Conservation (phyloP, 2,797 vertebrate species). For the Zenarchopterus dispar region DNA sequence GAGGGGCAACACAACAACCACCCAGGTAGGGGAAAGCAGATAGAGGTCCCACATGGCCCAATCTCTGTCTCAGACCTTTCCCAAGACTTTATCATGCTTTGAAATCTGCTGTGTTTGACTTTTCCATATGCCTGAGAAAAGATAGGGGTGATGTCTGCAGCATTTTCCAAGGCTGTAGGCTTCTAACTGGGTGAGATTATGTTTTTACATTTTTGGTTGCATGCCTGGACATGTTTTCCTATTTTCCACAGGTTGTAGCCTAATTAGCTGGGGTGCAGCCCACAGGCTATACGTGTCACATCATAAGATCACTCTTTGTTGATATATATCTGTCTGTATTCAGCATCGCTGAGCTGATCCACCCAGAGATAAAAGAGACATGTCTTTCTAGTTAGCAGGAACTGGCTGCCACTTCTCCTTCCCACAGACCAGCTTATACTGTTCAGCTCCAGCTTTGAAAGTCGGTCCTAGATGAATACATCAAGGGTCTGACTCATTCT, state of each 20-base stretch:
- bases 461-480: slow-evolving; percentile 52
- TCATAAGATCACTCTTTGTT: slow-evolving; percentile 36
- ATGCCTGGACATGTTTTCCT: slow-evolving; percentile 14
- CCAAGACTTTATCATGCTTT: slow-evolving; percentile 57
- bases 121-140: slow-evolving; percentile 67
- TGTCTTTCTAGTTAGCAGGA: slow-evolving; percentile 48
- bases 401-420: slow-evolving; percentile 56
- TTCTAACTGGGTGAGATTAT: slow-evolving; percentile 18
- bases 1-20: slow-evolving; percentile 35
- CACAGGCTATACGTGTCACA: not conserved
- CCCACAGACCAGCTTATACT: slow-evolving; percentile 43
- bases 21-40: slow-evolving; percentile 31
- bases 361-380: slow-evolving; percentile 60
- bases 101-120: slow-evolving; percentile 66
- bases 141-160: slow-evolving; percentile 50
- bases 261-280: slow-evolving; percentile 21
- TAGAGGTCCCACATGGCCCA: slow-evolving; percentile 61
- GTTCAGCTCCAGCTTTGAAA: slow-evolving; percentile 48
- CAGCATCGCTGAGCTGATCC: slow-evolving; percentile 48
- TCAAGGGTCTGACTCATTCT: slow-evolving; percentile 53
- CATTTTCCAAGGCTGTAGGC: slow-evolving; percentile 33
- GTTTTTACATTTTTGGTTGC: slow-evolving; percentile 27
- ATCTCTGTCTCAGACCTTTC: slow-evolving; percentile 48
- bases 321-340: slow-evolving; percentile 35
- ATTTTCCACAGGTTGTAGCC: slow-evolving; percentile 30